phyloP scores from a whole-genome alignment of 2,888 invertebrate species.

The Reticulitermes lucifugus region DNA sequence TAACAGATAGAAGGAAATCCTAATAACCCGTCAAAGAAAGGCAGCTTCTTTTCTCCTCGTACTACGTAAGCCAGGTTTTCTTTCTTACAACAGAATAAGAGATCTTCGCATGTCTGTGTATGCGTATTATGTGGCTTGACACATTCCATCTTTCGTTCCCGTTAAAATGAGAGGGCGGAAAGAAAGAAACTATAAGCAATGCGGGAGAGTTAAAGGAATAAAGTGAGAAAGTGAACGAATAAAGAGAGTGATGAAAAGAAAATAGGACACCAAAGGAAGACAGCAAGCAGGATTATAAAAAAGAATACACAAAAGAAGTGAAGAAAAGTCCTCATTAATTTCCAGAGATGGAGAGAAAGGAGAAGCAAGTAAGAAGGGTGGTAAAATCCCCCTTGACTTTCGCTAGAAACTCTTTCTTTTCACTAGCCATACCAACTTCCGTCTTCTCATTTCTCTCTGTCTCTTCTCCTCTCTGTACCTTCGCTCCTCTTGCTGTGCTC shows the following conservation, averaged over 20 bases:
- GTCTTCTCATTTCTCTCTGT: neutral
- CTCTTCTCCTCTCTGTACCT: neutral
- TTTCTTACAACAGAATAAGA: neutral
- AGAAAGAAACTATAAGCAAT: neutral
- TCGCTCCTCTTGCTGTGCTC: neutral
- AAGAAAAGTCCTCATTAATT: slow-evolving; percentile 37
- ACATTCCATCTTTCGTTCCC: slow-evolving; percentile 15
- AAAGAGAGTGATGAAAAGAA: neutral
- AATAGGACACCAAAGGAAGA: neutral
- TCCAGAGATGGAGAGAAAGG: slow-evolving; percentile 31
- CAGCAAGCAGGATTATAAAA: slow-evolving; percentile 14
- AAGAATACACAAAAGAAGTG: slow-evolving; percentile 6
- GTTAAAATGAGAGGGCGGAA: slow-evolving; percentile 9
- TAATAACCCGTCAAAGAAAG: neutral
- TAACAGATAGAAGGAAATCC: neutral
- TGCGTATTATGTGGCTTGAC: neutral
- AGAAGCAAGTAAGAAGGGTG: slow-evolving; percentile 2
- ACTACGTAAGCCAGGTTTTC: neutral
- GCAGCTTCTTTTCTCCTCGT: neutral
- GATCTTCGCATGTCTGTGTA: neutral
- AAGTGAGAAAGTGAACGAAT: slow-evolving; percentile 8
- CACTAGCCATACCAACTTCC: neutral
- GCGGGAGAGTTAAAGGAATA: neutral
- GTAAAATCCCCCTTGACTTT: slow-evolving; percentile 34
- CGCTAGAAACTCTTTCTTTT: neutral